Conservation (phyloP, 2,113 vertebrate genomes). For the Neoarius graeffei region DNA sequence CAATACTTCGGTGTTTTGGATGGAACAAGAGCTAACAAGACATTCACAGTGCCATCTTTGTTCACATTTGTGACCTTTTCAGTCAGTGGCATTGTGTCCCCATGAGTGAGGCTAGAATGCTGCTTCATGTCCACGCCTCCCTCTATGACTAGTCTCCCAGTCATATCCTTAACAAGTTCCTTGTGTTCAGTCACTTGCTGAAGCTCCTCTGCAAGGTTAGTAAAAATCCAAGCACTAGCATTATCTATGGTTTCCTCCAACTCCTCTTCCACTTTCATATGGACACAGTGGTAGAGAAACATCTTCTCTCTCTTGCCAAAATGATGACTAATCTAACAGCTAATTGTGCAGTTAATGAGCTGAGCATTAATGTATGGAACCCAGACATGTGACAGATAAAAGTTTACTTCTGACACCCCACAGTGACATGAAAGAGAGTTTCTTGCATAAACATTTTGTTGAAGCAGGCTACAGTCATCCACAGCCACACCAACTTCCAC, state of each 20-base stretch:
- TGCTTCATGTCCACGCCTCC: neutral
- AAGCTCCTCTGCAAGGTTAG: neutral
- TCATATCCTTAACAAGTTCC: neutral
- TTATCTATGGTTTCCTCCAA: neutral
- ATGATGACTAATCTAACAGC: neutral
- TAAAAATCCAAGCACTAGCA: neutral
- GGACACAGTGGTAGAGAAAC: neutral
- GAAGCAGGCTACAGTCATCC: too few relatives aligned
- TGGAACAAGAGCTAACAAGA: neutral
- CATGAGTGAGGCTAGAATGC: neutral
- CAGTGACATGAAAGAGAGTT: neutral
- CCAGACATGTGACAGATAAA: neutral
- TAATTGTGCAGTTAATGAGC: neutral
- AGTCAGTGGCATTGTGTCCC: neutral
- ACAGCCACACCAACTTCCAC: neutral
- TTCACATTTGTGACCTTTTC: neutral
- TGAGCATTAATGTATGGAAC: neutral
- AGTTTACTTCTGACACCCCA: neutral
- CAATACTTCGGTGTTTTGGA: neutral
- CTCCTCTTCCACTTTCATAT: neutral
- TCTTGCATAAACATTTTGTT: too few relatives aligned
- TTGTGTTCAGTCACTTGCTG: neutral
- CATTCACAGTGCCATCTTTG: neutral
- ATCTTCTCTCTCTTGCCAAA: neutral
- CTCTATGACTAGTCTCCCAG: neutral